phyloP scores from a whole-genome alignment of 35 echinoderm and acorn worm genomes.

The Diadema setosum region DNA sequence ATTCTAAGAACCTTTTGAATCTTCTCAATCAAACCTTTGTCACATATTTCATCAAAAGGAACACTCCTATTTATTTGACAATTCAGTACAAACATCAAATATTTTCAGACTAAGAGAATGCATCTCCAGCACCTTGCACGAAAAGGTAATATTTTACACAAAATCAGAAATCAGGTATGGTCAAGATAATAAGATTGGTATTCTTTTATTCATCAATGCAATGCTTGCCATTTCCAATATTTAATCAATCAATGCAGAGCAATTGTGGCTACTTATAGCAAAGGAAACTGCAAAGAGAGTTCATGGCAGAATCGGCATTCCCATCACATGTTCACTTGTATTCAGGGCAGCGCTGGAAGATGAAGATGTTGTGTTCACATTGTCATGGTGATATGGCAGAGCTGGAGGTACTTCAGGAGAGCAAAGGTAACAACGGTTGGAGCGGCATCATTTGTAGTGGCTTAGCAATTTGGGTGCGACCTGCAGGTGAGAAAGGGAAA shows the following conservation, averaged over 20 bases:
- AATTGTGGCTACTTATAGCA: not conserved
- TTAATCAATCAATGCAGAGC: not conserved
- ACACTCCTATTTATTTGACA: too few relatives aligned
- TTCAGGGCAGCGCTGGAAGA: not conserved
- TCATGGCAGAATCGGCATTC: too few relatives aligned
- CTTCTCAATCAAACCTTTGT: too few relatives aligned
- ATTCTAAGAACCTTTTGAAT: too few relatives aligned
- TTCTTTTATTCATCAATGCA: not conserved
- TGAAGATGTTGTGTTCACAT: not conserved
- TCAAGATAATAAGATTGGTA: not conserved
- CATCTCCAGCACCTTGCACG: too few relatives aligned
- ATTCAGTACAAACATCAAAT: too few relatives aligned
- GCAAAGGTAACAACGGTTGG: not conserved
- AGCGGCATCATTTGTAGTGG: not conserved
- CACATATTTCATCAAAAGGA: too few relatives aligned
- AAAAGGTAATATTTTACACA: too few relatives aligned
- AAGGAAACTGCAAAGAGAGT: not conserved
- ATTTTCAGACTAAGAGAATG: too few relatives aligned
- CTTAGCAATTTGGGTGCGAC: not conserved
- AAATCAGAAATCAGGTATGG: too few relatives aligned
- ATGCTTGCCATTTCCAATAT: not conserved
- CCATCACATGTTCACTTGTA: too few relatives aligned
- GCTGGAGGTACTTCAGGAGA: not conserved
- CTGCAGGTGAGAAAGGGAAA: not conserved
- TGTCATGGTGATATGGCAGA: not conserved